Percentiles rank a stretch among this genome's conserved stretches.
phyloP scores from a whole-genome alignment of 2,888 invertebrate genomes.

The Eremobia ochroleuca region DNA sequence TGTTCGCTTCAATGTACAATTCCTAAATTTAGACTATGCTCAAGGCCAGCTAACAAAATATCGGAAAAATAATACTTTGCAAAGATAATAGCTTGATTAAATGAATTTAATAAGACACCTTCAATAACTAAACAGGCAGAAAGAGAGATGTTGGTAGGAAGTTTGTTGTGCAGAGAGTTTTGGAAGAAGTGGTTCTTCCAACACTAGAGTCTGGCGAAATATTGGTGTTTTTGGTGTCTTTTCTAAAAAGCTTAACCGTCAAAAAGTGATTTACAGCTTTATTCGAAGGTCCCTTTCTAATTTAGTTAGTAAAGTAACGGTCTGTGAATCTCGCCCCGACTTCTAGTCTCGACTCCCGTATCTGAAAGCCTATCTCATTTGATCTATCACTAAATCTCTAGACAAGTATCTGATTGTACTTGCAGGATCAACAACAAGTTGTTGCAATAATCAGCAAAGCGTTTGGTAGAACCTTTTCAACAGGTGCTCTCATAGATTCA shows the following conservation, averaged over 20 bases:
- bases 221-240: neutral
- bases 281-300: neutral
- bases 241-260: neutral
- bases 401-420: neutral
- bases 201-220: neutral
- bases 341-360: neutral
- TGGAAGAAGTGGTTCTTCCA: too few relatives aligned
- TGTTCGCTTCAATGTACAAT: neutral
- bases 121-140: neutral
- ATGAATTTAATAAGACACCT: constrained; percentile 2
- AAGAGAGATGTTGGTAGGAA: neutral
- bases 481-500: neutral
- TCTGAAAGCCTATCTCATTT: neutral
- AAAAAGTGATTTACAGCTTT: neutral
- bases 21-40: constrained; percentile 21
- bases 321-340: neutral
- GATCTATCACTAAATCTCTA: too few relatives aligned
- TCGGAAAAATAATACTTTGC: neutral
- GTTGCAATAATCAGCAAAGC: neutral
- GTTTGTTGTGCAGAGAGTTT: too few relatives aligned
- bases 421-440: neutral
- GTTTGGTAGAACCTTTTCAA: neutral
- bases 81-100: neutral
- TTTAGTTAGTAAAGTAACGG: neutral
- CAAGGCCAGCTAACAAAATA: constrained; percentile 21